Percentiles rank a stretch among this genome's conserved stretches.
phyloP scores from a whole-genome alignment of 2,797 vertebrate genomes.

The Pangasius sanitwongsei region DNA sequence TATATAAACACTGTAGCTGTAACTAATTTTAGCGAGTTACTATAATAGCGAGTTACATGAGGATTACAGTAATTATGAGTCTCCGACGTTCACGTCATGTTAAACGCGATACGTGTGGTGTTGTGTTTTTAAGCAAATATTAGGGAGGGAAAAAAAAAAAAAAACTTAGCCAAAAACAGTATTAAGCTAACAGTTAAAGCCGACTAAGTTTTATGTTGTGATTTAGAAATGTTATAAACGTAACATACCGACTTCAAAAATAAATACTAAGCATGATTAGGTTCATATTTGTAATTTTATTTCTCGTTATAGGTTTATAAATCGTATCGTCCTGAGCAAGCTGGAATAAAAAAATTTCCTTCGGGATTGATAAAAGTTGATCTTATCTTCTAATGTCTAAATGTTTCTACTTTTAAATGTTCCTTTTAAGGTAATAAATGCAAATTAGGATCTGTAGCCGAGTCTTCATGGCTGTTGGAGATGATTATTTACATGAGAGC shows the following conservation, averaged over 20 bases:
- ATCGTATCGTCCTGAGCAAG: neutral
- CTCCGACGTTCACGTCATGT: neutral
- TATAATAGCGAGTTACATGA: neutral
- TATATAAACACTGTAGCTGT: neutral
- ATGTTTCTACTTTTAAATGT: neutral
- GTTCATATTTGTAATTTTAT: neutral
- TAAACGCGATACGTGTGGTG: no score
- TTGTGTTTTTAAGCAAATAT: no score
- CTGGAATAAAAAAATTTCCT: neutral
- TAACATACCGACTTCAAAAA: neutral
- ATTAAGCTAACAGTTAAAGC: neutral
- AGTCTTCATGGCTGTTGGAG: neutral
- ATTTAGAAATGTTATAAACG: no score
- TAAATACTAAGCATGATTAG: neutral
- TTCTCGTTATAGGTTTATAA: neutral
- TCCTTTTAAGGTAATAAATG: constrained; percentile 6
- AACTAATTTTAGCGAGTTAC: neutral
- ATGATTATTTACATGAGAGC: constrained; percentile 29
- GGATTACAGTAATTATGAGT: neutral
- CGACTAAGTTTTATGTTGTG: neutral
- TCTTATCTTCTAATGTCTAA: neutral
- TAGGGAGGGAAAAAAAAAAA: no score
- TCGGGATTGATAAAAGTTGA: neutral
- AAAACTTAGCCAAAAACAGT: neutral
- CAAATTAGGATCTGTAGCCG: neutral